A percentile compares a stretch with the other conserved stretches of the same genome.
These are phyloP conservation scores for Caenorhabditis becei DNA, from an alignment of 2,888 invertebrate species.

Conservation along the genomic window DNA sequence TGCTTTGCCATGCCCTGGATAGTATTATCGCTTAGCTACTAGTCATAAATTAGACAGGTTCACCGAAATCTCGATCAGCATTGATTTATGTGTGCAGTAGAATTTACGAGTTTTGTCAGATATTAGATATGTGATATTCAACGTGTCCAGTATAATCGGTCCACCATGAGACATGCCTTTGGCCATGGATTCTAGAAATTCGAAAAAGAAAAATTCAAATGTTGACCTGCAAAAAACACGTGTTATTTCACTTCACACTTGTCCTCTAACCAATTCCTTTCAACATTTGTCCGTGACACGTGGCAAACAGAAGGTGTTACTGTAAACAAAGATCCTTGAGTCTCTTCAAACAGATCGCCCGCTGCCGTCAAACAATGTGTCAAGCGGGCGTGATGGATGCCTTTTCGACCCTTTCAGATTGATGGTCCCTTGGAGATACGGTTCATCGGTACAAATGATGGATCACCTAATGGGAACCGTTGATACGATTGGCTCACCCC, in stretches of 20 bases:
- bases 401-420: background rate
- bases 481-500: background rate
- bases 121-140: no score
- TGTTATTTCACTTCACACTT: no score
- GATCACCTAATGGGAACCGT: conserved; percentile 24
- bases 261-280: no score
- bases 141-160: no score
- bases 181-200: no score
- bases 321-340: background rate
- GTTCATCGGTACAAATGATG: conserved; percentile 36
- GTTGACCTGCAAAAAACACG: no score
- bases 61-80: background rate
- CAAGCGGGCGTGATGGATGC: conserved; percentile 13
- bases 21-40: no score
- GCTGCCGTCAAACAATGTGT: conserved; percentile 17
- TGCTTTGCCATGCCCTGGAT: no score
- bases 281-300: background rate
- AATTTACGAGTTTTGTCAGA: background rate
- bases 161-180: no score
- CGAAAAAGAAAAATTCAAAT: no score
- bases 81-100: background rate
- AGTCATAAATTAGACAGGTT: background rate
- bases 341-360: background rate
- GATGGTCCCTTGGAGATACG: conserved; percentile 4
- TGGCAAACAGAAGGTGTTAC: conserved; percentile 6